A percentile compares a stretch with the other conserved stretches of the same genome.
These are phyloP conservation scores for Metridium senile DNA, from an alignment of 92 coral and sea anemone species.

Conservation along the genomic window DNA sequence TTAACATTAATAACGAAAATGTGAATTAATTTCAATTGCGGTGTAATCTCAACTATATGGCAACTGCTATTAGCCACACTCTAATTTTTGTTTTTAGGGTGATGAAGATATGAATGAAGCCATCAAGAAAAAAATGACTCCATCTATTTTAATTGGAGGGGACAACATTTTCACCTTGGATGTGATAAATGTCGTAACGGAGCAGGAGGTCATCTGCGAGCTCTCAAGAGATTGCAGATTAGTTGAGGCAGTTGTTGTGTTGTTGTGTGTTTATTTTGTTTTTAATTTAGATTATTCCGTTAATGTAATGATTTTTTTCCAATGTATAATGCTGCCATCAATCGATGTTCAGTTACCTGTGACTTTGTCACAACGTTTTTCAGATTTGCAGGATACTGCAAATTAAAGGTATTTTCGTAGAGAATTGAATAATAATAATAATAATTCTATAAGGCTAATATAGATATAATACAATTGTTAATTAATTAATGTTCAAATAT, in stretches of 20 bases:
- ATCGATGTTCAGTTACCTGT: slow-evolving; percentile 10
- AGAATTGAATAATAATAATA: too few species aligned
- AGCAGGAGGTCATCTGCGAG: slow-evolving; percentile 12
- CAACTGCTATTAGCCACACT: too few species aligned
- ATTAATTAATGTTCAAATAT: too few species aligned
- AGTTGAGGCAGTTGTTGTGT: slow-evolving; percentile 16
- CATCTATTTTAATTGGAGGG: slow-evolving; percentile 20
- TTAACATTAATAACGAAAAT: too few species aligned
- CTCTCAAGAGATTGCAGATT: slow-evolving; percentile 14
- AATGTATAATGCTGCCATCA: slow-evolving; percentile 27
- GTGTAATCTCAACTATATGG: too few species aligned
- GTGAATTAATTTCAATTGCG: too few species aligned
- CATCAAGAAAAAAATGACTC: slow-evolving; percentile 22
- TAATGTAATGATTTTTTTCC: slow-evolving; percentile 28
- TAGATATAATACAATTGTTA: too few species aligned
- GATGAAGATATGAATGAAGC: slow-evolving; percentile 20
- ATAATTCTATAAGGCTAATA: too few species aligned
- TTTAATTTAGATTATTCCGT: slow-evolving; percentile 29
- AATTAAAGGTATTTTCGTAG: too few species aligned
- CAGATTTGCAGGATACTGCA: slow-evolving; percentile 6
- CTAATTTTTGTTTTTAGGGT: slow-evolving; percentile 9
- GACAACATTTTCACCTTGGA: slow-evolving; percentile 18
- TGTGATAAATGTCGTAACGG: slow-evolving; percentile 24
- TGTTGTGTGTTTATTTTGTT: slow-evolving; percentile 36
- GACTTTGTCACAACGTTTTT: slow-evolving; percentile 19